Evolutionary conservation across 2,797 vertebrate species (phyloP), one percentile per base, ranked within the genome.

Genomic region (Ambastaia sidthimunki): DNA sequence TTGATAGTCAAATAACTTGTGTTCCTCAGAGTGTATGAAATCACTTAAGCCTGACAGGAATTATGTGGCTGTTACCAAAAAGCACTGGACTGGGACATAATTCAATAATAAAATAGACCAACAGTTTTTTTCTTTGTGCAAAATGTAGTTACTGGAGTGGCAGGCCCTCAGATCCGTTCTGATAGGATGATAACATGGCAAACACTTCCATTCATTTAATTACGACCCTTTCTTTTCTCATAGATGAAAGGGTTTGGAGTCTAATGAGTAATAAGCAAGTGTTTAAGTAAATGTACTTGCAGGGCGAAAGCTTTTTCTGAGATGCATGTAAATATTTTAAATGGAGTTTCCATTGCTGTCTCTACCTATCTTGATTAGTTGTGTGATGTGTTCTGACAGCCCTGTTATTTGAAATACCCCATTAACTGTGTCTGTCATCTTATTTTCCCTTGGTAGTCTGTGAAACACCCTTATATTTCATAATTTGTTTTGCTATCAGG

Each of bases 401-500:
- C 92, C 92, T 93, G 95, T 94, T 96, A 96, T 98, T 98, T 97
- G 95, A 94, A 95, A 96, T 96, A 96, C 95, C 96, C 95, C 96
- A 98, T 97, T 98, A 96, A 95, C 95, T 96, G 95, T 96, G 96
- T 96, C 96, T 96, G 95, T 98, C 96, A 97, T 96, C 95, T 95
- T 94, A 94, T 96, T 96, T 96, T 94, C 95, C 92, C 92, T 86
- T 81, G 92, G 94, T 95, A 96, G 95, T 93, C 91, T 19, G 87
- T 90, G 88, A 92, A 95, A 96, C 94, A 94, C 95, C 94, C 94
- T 96, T 98, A 98, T 99, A 99, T 98, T 99, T 99, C 97, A 98
- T 97, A 96, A 99, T 99, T 99, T 99, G 96, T 97, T 97, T 96
- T 96, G 96, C 97, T 95, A 97, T 99, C 97, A 97, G 95, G 95